Percentiles rank a stretch among this genome's conserved stretches.
Conservation (phyloP, 2,888 invertebrate species). For the Mesodorylaimus sp. region DNA sequence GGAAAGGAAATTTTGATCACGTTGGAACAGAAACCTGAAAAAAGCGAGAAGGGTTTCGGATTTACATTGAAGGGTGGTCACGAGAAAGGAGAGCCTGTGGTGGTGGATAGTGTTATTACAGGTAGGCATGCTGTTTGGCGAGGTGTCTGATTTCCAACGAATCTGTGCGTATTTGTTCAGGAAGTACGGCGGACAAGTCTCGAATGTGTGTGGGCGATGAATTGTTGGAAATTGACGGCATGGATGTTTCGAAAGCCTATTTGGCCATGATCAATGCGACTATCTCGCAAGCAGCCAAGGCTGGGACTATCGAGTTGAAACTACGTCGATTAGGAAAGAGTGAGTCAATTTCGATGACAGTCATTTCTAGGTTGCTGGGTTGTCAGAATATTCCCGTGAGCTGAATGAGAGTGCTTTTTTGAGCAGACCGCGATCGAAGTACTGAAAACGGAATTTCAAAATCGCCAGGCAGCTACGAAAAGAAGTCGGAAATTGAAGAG, state of each 20-base stretch:
- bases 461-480: too few species aligned
- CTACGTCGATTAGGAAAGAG: too few species aligned
- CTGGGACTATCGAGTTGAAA: slow-evolving; percentile 16
- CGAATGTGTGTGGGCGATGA: slow-evolving; percentile 30
- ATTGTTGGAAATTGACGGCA: slow-evolving; percentile 27
- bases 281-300: slow-evolving; percentile 23
- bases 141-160: neutral
- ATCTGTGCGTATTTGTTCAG: slow-evolving; percentile 11
- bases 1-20: too few species aligned
- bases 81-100: slow-evolving; percentile 24
- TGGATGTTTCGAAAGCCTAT: slow-evolving; percentile 22
- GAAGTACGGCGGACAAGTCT: slow-evolving; percentile 31
- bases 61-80: slow-evolving; percentile 28
- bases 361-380: too few species aligned
- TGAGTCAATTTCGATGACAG: too few species aligned
- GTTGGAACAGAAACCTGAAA: too few species aligned
- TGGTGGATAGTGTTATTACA: slow-evolving; percentile 29
- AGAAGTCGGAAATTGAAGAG: too few species aligned
- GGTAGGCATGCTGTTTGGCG: slow-evolving; percentile 18
- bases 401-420: too few species aligned
- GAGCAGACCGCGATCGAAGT: too few species aligned
- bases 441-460: too few species aligned
- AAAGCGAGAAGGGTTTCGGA: slow-evolving; percentile 29
- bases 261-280: slow-evolving; percentile 25
- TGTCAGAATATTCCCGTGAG: too few species aligned